Percentiles rank a stretch among this genome's conserved stretches.
These are phyloP conservation scores for Grapholita molesta DNA, from an alignment of 1,140 invertebrate species.

Conservation along the genomic window DNA sequence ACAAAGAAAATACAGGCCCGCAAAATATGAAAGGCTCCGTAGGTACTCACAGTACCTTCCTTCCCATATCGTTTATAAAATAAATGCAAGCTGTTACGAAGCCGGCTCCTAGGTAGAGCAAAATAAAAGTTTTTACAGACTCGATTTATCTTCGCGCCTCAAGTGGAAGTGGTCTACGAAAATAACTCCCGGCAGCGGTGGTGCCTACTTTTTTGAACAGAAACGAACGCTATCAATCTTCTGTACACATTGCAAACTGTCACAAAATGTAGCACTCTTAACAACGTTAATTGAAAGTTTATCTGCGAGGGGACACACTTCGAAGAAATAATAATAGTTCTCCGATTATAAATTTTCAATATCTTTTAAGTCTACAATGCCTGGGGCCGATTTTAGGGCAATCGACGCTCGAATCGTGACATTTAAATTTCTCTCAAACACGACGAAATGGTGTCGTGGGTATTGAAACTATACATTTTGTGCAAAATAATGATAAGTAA, in stretches of 20 bases:
- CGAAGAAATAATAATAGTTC: too few species aligned
- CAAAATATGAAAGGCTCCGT: slow-evolving; percentile 21
- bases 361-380: too few species aligned
- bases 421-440: too few species aligned
- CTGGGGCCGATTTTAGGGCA: too few species aligned
- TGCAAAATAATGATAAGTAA: too few species aligned
- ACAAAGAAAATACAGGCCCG: slow-evolving; percentile 19
- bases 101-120: slow-evolving; percentile 15
- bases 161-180: neutral
- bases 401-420: too few species aligned
- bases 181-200: neutral
- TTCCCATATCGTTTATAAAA: slow-evolving; percentile 38
- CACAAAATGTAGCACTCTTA: neutral
- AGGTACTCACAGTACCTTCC: slow-evolving; percentile 17
- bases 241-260: slow-evolving; percentile 3
- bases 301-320: too few species aligned
- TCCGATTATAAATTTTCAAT: too few species aligned
- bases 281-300: neutral
- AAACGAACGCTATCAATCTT: slow-evolving; percentile 5
- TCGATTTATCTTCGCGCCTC: slow-evolving; percentile 21
- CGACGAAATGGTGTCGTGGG: too few species aligned
- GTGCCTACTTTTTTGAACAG: slow-evolving; percentile 4
- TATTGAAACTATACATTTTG: too few species aligned
- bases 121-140: slow-evolving; percentile 21
- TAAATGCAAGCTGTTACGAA: slow-evolving; percentile 44